Base-by-base conservation (phyloP, 2,797 vertebrate species). In the Myotis pilosus region DNA sequence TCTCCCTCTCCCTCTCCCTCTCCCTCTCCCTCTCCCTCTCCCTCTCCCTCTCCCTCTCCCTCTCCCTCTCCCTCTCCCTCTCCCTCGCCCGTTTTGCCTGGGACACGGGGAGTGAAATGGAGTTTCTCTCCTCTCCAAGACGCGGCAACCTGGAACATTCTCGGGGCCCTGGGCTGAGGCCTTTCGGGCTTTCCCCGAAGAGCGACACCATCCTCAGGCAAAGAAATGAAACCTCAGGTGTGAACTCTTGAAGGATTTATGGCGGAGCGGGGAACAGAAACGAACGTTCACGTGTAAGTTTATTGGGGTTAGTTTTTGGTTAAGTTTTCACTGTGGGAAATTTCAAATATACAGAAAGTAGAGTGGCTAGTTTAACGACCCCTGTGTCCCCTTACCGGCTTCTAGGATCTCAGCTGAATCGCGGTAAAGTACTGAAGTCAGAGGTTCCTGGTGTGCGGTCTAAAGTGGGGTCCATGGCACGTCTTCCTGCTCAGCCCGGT, bases 101-200 rank as follows among this genome's bases (percentile, higher is more conserved):
- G 49, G 41, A 19, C 6, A 3, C 0, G 1, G 44, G 17, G 41
- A 30, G 23, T 1, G 28, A 44, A 22, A n/a, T 2, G 74, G 1
- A 28, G 13, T 51, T 41, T 57, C 68, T 89, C 53, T 36, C 23
- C 22, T 16, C 16, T 28, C 49, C 41, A 19, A 23, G 49, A 30
- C 60, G 22, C 0, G 0, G 8, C 19, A 0, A 0, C 0, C 23
- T 7, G 8, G 38, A 15, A 53, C 13, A 6, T 44, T 4, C 33
- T 19, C 4, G 7, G 36, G 22, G n/a, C 8, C 36, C 81, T 12
- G 80, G 47, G 0, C 36, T 1, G 30, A 6, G 0, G 53, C 30
- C 62, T 4, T 53, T 36, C 0, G 3, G 1, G 19, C 5, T 76
- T 30, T 33, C 44, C 25, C 51, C 5, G 1, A 47, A 3, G 33